Conservation (phyloP, 2,888 invertebrate species). For the Oasisia sp. region DNA sequence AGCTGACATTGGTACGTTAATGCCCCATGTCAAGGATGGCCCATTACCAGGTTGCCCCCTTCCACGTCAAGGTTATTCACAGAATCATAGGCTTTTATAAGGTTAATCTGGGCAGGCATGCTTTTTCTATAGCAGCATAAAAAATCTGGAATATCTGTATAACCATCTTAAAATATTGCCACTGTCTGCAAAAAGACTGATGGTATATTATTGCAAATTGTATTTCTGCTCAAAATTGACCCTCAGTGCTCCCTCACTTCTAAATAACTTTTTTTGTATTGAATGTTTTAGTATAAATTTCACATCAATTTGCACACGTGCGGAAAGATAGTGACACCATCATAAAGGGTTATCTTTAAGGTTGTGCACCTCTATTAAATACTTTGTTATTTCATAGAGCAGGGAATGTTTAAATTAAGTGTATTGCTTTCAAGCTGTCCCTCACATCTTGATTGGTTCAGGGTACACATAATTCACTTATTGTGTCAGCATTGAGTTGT, state of each 20-base stretch:
- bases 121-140: too few species aligned
- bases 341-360: not conserved
- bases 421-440: not conserved
- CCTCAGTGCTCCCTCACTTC: too few species aligned
- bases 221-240: too few species aligned
- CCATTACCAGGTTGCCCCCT: not conserved
- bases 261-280: too few species aligned
- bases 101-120: too few species aligned
- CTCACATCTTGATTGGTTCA: not conserved
- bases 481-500: not conserved
- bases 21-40: not conserved
- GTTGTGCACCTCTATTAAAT: not conserved
- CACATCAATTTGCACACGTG: not conserved
- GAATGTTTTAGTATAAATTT: not conserved
- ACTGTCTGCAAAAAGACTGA: too few species aligned
- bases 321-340: not conserved
- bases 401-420: not conserved
- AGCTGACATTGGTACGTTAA: not conserved
- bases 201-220: too few species aligned
- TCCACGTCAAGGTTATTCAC: not conserved
- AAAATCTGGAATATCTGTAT: too few species aligned
- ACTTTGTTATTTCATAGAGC: not conserved
- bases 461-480: not conserved
- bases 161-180: too few species aligned
- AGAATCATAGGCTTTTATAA: not conserved